These are phyloP conservation scores for Sesamia nonagrioides DNA, from an alignment of 1,140 invertebrate species.

Conservation along the genomic window DNA sequence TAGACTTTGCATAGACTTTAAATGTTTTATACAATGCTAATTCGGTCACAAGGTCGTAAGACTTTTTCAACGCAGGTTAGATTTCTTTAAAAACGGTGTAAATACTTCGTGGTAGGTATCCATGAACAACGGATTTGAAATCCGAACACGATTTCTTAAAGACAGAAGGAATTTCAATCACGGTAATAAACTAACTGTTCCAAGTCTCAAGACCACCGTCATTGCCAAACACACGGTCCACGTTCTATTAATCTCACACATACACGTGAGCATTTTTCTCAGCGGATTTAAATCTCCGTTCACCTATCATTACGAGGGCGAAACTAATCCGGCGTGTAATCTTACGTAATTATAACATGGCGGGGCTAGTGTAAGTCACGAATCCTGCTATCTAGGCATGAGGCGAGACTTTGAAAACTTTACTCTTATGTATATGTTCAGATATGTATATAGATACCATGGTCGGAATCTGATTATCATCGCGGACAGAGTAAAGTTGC, in stretches of 20 bases:
- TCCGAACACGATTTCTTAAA: neutral
- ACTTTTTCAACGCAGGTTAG: neutral
- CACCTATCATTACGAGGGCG: conserved; percentile 68
- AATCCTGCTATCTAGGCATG: conserved; percentile 77
- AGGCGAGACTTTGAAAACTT: conserved; percentile 76
- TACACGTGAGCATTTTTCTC: conserved; percentile 40
- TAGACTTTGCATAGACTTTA: conserved; percentile 3
- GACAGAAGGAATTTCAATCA: conserved; percentile 4
- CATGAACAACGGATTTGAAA: neutral
- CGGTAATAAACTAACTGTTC: neutral
- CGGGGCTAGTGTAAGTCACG: conserved; percentile 81
- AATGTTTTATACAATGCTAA: neutral
- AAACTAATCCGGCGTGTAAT: conserved; percentile 74
- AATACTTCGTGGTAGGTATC: neutral
- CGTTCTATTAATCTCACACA: conserved; percentile 52
- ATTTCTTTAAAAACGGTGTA: neutral
- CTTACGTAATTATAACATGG: conserved; percentile 84
- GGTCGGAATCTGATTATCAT: conserved; percentile 79
- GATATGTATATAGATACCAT: conserved; percentile 73
- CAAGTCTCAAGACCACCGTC: conserved; percentile 6
- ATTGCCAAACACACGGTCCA: conserved; percentile 2
- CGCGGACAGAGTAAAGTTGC: conserved; percentile 65
- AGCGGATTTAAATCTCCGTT: conserved; percentile 51
- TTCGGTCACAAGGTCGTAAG: neutral
- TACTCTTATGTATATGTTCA: conserved; percentile 58